Evolutionary conservation across 2,113 vertebrate species (phyloP).

Genomic region (Catharus minimus): DNA sequence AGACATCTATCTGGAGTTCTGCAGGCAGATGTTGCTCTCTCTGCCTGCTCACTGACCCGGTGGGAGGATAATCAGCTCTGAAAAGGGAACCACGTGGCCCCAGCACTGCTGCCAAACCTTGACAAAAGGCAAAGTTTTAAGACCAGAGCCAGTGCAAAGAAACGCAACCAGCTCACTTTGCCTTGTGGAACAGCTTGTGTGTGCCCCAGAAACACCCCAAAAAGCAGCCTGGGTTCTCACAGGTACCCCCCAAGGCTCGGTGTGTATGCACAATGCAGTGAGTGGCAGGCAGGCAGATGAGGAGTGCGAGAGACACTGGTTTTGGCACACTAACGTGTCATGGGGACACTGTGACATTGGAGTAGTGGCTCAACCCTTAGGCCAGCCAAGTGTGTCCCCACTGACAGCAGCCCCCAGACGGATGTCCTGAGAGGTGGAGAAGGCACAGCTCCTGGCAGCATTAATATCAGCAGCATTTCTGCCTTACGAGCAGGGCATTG

Average conservation of each 20-base stretch:
- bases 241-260: neutral
- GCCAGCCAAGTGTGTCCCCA: neutral
- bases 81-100: neutral
- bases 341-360: accelerated
- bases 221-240: neutral
- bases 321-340: neutral
- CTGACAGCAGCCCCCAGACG: neutral
- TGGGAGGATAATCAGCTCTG: neutral
- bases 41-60: neutral
- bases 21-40: neutral
- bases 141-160: neutral
- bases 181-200: neutral
- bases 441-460: neutral
- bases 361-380: neutral
- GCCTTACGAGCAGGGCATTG: neutral
- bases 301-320: neutral
- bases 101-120: neutral
- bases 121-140: neutral
- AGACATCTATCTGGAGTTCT: neutral
- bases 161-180: neutral
- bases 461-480: neutral
- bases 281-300: neutral
- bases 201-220: neutral
- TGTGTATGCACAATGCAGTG: neutral
- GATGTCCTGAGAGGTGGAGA: neutral